phyloP scores from a whole-genome alignment of 2,797 vertebrate species.

The Rhinichthys osculus region DNA sequence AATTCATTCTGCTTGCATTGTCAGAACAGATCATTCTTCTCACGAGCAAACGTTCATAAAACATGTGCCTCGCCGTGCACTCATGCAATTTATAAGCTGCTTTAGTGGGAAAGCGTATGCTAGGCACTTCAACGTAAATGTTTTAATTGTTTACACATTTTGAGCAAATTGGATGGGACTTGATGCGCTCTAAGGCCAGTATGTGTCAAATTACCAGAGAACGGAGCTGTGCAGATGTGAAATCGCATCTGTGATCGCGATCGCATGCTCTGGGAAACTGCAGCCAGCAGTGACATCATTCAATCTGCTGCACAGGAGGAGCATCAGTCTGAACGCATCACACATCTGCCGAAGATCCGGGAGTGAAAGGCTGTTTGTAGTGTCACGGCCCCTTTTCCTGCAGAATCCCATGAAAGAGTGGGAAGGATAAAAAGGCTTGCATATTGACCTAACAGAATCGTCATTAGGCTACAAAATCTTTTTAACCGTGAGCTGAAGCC shows the following conservation, averaged over 20 bases:
- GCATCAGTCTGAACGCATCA: slow-evolving; percentile 17
- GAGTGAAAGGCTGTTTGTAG: not conserved
- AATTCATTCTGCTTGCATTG: not conserved
- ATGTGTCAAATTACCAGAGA: slow-evolving; percentile 23
- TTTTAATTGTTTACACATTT: slow-evolving; percentile 32
- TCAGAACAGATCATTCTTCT: not conserved
- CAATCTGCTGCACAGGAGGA: slow-evolving; percentile 49
- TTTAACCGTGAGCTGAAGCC: not conserved
- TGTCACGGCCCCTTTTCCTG: not conserved
- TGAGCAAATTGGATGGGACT: slow-evolving; percentile 5
- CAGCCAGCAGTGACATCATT: slow-evolving; percentile 52
- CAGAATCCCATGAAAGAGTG: not conserved
- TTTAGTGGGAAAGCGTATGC: slow-evolving; percentile 4
- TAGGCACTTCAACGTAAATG: not conserved
- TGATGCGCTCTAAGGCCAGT: slow-evolving; percentile 17
- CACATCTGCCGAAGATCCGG: slow-evolving; percentile 41
- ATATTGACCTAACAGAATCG: not conserved
- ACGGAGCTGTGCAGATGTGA: slow-evolving; percentile 35
- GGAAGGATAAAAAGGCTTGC: not conserved
- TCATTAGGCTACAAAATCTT: not conserved
- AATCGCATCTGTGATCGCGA: slow-evolving; percentile 39
- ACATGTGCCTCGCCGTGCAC: not conserved
- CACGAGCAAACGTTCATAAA: not conserved
- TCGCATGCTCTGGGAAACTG: slow-evolving; percentile 39
- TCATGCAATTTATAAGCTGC: not conserved